phyloP scores from a whole-genome alignment of 2,113 vertebrate species.

The Cricetomys ansorgei region DNA sequence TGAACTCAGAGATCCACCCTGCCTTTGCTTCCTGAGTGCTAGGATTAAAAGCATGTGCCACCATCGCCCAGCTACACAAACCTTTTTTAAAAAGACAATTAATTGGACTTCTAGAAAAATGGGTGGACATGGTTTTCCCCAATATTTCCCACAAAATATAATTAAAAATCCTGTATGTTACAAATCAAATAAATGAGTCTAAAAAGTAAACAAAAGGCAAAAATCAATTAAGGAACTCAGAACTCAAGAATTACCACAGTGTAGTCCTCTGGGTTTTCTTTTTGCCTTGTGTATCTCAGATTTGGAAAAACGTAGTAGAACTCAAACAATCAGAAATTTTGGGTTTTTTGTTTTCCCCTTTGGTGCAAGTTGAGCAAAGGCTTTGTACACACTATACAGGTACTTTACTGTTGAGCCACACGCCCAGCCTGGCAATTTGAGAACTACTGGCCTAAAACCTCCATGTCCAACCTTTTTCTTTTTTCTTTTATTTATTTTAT shows the following conservation, averaged over 20 bases:
- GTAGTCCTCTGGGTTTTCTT: background rate
- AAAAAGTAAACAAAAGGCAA: background rate
- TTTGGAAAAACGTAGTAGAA: background rate
- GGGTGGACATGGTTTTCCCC: background rate
- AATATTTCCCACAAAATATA: background rate
- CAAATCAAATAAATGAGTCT: background rate
- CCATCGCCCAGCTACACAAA: background rate
- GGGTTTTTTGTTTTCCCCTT: background rate
- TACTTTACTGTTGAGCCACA: background rate
- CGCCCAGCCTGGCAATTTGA: background rate
- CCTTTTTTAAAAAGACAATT: background rate
- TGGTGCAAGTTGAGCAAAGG: too few relatives aligned
- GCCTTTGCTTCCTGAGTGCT: background rate
- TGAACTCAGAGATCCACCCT: background rate
- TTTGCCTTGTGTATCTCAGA: background rate
- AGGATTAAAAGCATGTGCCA: background rate
- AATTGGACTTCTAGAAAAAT: background rate
- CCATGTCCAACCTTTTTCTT: background rate
- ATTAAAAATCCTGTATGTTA: background rate
- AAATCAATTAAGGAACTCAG: background rate
- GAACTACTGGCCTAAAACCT: background rate
- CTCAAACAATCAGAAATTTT: background rate
- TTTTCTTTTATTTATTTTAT: background rate
- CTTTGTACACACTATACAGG: background rate
- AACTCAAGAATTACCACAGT: background rate